These are phyloP conservation scores for Idaea aversata DNA, from an alignment of 2,888 invertebrate genomes.

Conservation along the genomic window DNA sequence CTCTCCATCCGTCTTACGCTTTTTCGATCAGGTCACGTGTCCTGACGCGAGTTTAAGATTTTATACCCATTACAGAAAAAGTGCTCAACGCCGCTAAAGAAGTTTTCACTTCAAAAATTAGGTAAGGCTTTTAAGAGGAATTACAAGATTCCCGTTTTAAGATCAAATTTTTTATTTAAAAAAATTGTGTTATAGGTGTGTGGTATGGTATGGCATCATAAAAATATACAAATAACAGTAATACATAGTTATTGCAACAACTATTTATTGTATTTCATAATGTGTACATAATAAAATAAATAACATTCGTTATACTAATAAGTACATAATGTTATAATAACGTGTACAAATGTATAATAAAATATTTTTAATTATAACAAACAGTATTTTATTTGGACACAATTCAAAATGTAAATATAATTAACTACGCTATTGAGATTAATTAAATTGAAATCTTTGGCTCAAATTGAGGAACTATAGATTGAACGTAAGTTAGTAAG, in stretches of 20 bases:
- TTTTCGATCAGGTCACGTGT: no score
- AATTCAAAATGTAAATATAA: neutral
- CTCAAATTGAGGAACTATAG: neutral
- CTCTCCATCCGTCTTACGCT: no score
- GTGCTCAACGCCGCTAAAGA: no score
- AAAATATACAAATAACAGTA: constrained; percentile 27
- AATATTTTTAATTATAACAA: constrained; percentile 42
- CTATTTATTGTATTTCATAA: constrained; percentile 70
- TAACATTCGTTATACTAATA: constrained; percentile 38
- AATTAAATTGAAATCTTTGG: neutral
- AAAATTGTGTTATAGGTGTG: neutral
- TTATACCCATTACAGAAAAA: no score
- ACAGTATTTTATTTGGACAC: constrained; percentile 31
- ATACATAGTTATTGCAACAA: constrained; percentile 61
- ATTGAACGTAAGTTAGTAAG: neutral
- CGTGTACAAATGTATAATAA: constrained; percentile 78
- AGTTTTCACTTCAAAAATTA: no score
- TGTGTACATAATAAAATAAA: constrained; percentile 67
- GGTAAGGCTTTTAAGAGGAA: no score
- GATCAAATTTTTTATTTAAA: no score
- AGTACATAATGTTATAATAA: constrained; percentile 67
- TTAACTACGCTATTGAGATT: neutral
- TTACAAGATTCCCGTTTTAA: no score
- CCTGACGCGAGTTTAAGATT: no score
- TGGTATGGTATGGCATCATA: neutral